phyloP scores from a whole-genome alignment of 2,888 invertebrate species.

The Clunio marinus region DNA sequence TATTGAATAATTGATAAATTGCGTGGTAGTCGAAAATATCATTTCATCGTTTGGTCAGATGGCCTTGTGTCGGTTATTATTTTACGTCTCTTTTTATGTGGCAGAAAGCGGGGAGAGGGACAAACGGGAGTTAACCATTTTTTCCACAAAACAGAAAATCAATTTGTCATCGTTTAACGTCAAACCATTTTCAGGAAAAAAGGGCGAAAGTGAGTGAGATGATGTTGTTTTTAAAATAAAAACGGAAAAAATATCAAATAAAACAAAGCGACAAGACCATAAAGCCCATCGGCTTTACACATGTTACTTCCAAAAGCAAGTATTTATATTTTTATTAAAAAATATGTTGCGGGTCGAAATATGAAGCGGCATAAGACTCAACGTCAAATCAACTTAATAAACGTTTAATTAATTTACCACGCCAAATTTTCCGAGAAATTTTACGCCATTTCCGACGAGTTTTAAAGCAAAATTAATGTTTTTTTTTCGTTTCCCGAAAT shows the following conservation, averaged over 20 bases:
- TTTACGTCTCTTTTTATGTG: neutral
- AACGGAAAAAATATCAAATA: neutral
- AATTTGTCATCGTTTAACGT: slow-evolving; percentile 38
- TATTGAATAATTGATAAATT: slow-evolving; percentile 35
- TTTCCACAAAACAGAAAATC: slow-evolving; percentile 27
- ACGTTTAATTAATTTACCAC: slow-evolving; percentile 12
- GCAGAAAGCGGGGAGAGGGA: no score
- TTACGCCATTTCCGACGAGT: neutral
- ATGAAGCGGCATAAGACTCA: no score
- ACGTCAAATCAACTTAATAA: neutral
- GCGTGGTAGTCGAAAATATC: slow-evolving; percentile 26
- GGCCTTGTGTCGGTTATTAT: slow-evolving; percentile 23
- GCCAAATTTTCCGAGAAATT: neutral
- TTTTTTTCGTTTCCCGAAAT: no score
- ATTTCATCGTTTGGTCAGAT: slow-evolving; percentile 23
- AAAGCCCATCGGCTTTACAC: slow-evolving; percentile 7
- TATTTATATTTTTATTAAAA: neutral
- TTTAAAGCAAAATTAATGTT: slow-evolving; percentile 19
- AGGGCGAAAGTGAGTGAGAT: neutral
- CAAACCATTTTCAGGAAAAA: no score
- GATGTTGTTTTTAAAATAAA: slow-evolving; percentile 9
- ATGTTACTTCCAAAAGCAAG: neutral
- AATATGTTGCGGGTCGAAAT: no score
- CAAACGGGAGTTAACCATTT: neutral
- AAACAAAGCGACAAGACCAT: slow-evolving; percentile 8